Base-by-base conservation (phyloP, 2,888 invertebrate species). In the Yponomeuta evonymella region DNA sequence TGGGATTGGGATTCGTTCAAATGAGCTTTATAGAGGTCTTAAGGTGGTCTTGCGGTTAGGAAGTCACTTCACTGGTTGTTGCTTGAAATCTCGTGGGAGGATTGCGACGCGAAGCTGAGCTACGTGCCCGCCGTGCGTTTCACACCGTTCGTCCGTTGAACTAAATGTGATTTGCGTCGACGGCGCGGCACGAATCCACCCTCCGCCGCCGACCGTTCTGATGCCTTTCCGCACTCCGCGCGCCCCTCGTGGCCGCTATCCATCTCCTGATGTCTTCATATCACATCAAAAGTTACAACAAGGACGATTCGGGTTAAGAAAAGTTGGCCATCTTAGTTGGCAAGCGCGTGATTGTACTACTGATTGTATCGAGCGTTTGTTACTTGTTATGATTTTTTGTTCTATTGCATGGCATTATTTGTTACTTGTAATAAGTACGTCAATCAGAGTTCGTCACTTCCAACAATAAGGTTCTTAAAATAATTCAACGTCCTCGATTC, bases 151-250 rank as follows among this genome's bases (percentile, higher is more conserved):
- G 51, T 58, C 79, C 77, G 80, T 79, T 82, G 81, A 79, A 86
- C 86, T 88, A 82, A 88, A 83, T 83, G 87, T 81, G 87, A 87
- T 89, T 88, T 85, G 79, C 85, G 85, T 77, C 79, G 77, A 78
- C 75, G 79, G 78, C 75, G 77, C 43, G 76, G 81, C 83, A 82
- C 65, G 83, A 82, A 80, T 77, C 81, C 79, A 79, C 81, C 84
- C 81, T 81, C 76, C 74, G 75, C 76, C 77, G 73, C 64, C 83
- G 82, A 79, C 80, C 80, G 79, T 80, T 79, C 81, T 79, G 77
- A 76, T 77, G 75, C 79, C 79, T 74, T 79, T 72, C 78, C 76
- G 77, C 77, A 78, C 75, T 75, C 79, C 75, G 80, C 65, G 65
- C 65, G 10, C 77, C 77, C 74, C 72, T 75, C 72, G 70, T 71